These are phyloP conservation scores for Papilio polyxenes DNA, from an alignment of 1,140 invertebrate species.

Conservation along the genomic window DNA sequence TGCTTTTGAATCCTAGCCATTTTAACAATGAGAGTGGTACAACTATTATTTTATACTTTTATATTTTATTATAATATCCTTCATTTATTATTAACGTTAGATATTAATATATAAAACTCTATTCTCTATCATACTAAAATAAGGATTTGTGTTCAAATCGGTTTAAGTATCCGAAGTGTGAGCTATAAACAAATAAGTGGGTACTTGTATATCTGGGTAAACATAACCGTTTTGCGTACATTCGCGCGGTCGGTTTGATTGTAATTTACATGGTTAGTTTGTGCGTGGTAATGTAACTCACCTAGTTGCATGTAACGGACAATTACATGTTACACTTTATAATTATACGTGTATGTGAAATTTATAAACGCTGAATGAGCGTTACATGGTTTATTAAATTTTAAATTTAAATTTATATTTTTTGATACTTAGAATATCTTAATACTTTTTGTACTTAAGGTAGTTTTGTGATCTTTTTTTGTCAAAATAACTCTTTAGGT, in stretches of 20 bases:
- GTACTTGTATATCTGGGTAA: conserved; percentile 32
- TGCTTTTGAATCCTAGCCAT: no score
- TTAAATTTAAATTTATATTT: neutral
- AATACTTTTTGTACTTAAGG: no score
- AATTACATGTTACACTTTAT: conserved; percentile 32
- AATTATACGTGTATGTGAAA: conserved; percentile 18
- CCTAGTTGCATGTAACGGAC: conserved; percentile 30
- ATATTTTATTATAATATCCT: no score
- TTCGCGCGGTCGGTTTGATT: conserved; percentile 26
- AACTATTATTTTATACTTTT: no score
- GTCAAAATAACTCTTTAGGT: no score
- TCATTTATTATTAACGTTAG: no score
- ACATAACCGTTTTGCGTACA: conserved; percentile 32
- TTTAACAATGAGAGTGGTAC: no score
- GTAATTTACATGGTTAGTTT: conserved; percentile 39
- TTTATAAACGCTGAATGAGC: neutral
- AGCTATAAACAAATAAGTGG: conserved; percentile 11
- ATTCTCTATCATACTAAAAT: no score
- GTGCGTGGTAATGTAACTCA: conserved; percentile 36
- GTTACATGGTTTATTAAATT: neutral
- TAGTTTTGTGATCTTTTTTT: no score
- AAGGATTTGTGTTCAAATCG: neutral
- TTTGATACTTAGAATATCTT: no score
- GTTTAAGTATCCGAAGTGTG: no score
- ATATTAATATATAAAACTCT: no score